Conservation (phyloP, 2,888 invertebrate genomes). For the Ischnura elegans region DNA sequence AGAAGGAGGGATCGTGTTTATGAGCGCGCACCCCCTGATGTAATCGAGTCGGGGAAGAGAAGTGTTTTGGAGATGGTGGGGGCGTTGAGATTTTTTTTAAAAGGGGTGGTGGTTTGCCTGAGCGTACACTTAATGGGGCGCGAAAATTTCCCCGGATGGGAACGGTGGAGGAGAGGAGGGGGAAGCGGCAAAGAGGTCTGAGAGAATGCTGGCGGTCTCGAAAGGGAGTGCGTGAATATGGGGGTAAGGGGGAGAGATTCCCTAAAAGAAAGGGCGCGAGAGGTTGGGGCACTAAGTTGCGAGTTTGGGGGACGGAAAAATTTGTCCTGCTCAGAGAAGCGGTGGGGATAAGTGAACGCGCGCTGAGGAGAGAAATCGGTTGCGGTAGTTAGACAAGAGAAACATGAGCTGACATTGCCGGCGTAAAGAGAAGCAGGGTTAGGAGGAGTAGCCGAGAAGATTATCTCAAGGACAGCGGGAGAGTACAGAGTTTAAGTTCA, state of each 20-base stretch:
- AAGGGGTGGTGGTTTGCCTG: background rate
- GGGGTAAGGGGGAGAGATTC: background rate
- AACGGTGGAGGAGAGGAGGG: background rate
- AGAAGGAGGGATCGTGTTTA: background rate
- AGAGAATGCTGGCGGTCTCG: no score
- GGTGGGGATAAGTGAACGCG: constrained; percentile 34
- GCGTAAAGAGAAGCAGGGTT: background rate
- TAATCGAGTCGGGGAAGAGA: background rate
- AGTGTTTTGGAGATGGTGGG: no score
- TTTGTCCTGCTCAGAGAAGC: background rate
- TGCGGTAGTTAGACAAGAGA: constrained; percentile 14
- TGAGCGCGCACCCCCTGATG: background rate
- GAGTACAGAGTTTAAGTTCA: constrained; percentile 1
- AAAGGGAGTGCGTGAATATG: background rate
- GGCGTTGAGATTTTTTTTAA: background rate
- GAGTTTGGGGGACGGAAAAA: background rate
- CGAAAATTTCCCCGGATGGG: background rate
- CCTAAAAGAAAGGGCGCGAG: background rate
- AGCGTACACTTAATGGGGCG: constrained; percentile 22
- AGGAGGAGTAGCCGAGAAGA: background rate
- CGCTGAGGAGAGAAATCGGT: background rate
- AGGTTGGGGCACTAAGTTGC: background rate
- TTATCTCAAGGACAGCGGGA: background rate
- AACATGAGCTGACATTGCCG: constrained; percentile 21
- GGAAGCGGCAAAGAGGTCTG: background rate